Evolutionary conservation across 2,888 invertebrate genomes (phyloP).

Genomic region (Phoenoteleia sp.): DNA sequence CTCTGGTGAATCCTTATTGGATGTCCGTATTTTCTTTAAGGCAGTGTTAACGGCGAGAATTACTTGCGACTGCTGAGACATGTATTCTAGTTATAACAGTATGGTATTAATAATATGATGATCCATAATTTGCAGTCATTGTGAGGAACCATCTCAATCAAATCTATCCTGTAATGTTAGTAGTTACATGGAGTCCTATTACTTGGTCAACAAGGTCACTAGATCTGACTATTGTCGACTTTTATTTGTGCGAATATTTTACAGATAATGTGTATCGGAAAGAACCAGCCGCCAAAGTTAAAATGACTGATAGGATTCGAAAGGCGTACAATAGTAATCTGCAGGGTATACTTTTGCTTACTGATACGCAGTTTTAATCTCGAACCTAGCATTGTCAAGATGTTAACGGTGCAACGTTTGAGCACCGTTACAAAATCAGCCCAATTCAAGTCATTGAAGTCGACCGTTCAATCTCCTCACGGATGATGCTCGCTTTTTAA

Average conservation of each 20-base stretch:
- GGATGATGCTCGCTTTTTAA: neutral
- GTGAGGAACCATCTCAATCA: constrained; percentile 43
- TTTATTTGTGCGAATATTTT: constrained; percentile 4
- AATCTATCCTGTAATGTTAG: constrained; percentile 50
- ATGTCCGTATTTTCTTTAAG: constrained; percentile 44
- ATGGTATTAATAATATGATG: too few species aligned
- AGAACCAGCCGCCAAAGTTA: neutral
- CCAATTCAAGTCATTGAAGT: neutral
- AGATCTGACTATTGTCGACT: neutral
- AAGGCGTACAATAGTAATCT: constrained; percentile 8
- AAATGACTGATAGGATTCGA: constrained; percentile 21
- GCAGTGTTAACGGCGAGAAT: neutral
- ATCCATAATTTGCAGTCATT: constrained; percentile 24
- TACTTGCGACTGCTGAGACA: constrained; percentile 33
- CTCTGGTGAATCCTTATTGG: constrained; percentile 74
- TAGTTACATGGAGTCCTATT: constrained; percentile 56
- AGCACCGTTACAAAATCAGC: neutral
- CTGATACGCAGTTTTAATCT: neutral
- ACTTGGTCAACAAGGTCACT: constrained; percentile 62
- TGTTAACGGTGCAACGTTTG: neutral
- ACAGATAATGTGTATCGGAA: neutral
- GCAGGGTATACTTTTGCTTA: neutral
- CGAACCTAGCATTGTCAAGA: neutral
- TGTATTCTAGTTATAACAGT: constrained; percentile 40
- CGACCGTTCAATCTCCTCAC: constrained; percentile 8